Conservation (phyloP, 2,113 vertebrate species). For the Ptilorrhoa leucosticta region DNA sequence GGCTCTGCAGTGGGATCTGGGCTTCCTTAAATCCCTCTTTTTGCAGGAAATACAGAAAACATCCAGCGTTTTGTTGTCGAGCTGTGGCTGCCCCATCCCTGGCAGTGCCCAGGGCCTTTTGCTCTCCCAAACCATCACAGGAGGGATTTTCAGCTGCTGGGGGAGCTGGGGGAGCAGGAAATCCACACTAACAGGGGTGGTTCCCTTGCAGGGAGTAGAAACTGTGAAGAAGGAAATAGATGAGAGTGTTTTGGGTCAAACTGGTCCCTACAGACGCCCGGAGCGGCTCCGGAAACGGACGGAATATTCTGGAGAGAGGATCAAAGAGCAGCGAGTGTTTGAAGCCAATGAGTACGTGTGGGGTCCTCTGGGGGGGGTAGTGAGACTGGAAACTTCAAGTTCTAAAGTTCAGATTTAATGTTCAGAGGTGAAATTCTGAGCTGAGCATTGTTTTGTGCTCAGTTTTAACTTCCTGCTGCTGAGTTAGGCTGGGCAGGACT, state of each 20-base stretch:
- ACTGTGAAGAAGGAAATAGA: constrained; percentile 90
- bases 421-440: not conserved
- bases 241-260: constrained; percentile 83
- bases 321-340: constrained; percentile 78
- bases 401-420: rapidly evolving
- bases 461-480: not conserved
- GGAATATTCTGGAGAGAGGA: constrained; percentile 84
- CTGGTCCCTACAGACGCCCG: constrained; percentile 86
- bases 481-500: not conserved
- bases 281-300: constrained; percentile 85
- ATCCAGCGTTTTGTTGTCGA: rapidly evolving
- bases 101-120: rapidly evolving
- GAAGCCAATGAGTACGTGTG: constrained; percentile 89
- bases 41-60: not conserved
- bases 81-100: not conserved
- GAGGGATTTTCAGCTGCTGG: not conserved
- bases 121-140: not conserved
- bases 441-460: not conserved
- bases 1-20: not conserved
- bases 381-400: not conserved
- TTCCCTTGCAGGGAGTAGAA: constrained; percentile 83
- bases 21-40: not conserved
- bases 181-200: not conserved
- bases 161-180: rapidly evolving
- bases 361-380: too few species aligned